These are phyloP conservation scores for Rhinoderma darwinii DNA, from an alignment of 2,113 vertebrate genomes.

Conservation along the genomic window DNA sequence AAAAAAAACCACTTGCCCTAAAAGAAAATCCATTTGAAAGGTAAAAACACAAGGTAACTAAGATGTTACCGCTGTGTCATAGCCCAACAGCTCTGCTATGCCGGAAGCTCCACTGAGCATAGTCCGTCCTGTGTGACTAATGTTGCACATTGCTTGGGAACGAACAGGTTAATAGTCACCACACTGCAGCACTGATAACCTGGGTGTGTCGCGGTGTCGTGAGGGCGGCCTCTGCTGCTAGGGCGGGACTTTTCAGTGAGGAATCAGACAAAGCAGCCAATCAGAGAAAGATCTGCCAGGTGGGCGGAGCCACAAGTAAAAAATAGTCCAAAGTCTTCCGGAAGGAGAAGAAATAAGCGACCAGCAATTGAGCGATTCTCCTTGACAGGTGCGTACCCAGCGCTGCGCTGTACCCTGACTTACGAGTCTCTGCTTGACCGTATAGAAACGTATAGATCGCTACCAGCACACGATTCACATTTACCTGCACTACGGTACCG, in stretches of 20 bases:
- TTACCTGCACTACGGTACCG: too few species aligned
- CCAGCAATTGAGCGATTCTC: not conserved
- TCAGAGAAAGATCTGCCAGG: not conserved
- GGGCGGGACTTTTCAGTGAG: not conserved
- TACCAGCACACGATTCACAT: too few species aligned
- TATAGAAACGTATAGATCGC: too few species aligned
- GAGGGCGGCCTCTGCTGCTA: not conserved
- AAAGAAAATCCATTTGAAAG: too few species aligned
- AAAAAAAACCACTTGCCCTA: too few species aligned
- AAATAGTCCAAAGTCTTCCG: slow-evolving; percentile 44
- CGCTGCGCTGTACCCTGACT: too few species aligned
- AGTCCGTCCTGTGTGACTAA: not conserved
- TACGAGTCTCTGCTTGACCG: not conserved
- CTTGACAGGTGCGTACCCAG: not conserved
- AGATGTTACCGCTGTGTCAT: not conserved
- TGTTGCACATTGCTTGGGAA: not conserved
- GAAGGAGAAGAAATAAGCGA: slow-evolving; percentile 14
- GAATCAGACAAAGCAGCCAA: not conserved
- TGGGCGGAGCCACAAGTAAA: not conserved
- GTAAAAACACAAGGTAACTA: too few species aligned
- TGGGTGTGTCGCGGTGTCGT: not conserved
- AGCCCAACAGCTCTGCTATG: not conserved
- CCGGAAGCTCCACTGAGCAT: not conserved
- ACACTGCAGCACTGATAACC: slow-evolving; percentile 6
- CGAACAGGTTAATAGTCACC: not conserved